phyloP scores from a whole-genome alignment of 2,888 invertebrate species.

The Drosophila bunnanda region DNA sequence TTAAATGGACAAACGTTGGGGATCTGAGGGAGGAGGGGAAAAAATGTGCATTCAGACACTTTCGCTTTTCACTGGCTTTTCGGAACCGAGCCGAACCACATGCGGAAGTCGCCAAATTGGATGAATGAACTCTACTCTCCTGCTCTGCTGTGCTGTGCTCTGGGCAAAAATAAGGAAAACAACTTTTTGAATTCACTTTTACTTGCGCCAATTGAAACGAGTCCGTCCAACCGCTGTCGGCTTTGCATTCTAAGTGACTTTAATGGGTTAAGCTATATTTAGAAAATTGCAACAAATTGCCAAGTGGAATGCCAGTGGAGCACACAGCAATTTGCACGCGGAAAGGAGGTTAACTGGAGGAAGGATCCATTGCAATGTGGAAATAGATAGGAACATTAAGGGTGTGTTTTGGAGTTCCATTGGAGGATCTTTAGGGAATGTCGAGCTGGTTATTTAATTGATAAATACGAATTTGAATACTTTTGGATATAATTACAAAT shows the following conservation, averaged over 20 bases:
- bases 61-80: slow-evolving; percentile 53
- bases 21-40: slow-evolving; percentile 14
- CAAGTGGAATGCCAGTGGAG: slow-evolving; percentile 23
- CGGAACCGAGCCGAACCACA: slow-evolving; percentile 37
- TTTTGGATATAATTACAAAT: not conserved
- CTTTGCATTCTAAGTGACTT: slow-evolving; percentile 56
- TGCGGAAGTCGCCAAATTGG: slow-evolving; percentile 71
- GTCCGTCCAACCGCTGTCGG: slow-evolving; percentile 22
- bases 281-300: slow-evolving; percentile 37
- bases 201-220: slow-evolving; percentile 48
- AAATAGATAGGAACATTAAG: not conserved
- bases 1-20: slow-evolving; percentile 54
- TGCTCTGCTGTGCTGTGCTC: not conserved
- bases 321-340: slow-evolving; percentile 33
- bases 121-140: slow-evolving; percentile 65
- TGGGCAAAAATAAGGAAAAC: slow-evolving; percentile 16
- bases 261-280: slow-evolving; percentile 62
- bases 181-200: slow-evolving; percentile 48
- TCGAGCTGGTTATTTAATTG: not conserved
- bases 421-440: not conserved
- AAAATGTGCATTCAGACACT: slow-evolving; percentile 45
- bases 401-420: not conserved
- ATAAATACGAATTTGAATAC: not conserved
- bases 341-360: slow-evolving; percentile 25
- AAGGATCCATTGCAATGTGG: slow-evolving; percentile 23